Evolutionary conservation across 1,140 invertebrate species (phyloP).

Genomic region (Megalopta genalis): DNA sequence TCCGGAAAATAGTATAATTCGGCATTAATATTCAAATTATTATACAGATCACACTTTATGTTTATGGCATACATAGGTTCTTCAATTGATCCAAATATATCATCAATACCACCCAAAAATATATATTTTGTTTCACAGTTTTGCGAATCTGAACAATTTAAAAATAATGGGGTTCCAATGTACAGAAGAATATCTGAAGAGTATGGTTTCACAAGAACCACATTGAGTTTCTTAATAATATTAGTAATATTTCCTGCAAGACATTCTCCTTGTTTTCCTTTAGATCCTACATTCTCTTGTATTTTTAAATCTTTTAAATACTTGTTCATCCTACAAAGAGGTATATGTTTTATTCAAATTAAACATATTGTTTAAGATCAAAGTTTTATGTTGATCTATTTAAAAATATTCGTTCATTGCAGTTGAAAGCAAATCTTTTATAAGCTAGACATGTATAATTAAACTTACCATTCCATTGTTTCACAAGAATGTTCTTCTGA

Average conservation of each 20-base stretch:
- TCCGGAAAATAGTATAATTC: conserved; percentile 53
- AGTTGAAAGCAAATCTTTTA: not conserved
- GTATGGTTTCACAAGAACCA: conserved; percentile 10
- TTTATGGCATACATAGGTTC: conserved; percentile 59
- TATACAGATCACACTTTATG: not conserved
- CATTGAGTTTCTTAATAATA: conserved; percentile 11
- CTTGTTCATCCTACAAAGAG: conserved; percentile 3
- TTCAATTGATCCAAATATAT: conserved; percentile 59
- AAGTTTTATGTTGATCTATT: too few species aligned
- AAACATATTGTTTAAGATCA: not conserved
- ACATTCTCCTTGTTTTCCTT: not conserved
- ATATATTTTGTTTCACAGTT: not conserved
- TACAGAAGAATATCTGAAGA: conserved; percentile 10
- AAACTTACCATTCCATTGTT: conserved; percentile 12
- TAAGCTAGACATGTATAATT: not conserved
- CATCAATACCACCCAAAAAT: conserved; percentile 55
- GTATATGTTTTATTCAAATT: too few species aligned
- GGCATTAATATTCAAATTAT: conserved; percentile 17
- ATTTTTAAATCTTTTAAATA: conserved; percentile 3
- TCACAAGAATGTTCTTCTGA: not conserved
- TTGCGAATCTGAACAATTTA: not conserved
- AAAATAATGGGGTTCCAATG: conserved; percentile 32
- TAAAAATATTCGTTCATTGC: too few species aligned
- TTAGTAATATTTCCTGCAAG: conserved; percentile 34
- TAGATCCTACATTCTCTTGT: not conserved